These are phyloP conservation scores for Bellardia bayeri DNA, from an alignment of 2,888 invertebrate species.

Conservation along the genomic window DNA sequence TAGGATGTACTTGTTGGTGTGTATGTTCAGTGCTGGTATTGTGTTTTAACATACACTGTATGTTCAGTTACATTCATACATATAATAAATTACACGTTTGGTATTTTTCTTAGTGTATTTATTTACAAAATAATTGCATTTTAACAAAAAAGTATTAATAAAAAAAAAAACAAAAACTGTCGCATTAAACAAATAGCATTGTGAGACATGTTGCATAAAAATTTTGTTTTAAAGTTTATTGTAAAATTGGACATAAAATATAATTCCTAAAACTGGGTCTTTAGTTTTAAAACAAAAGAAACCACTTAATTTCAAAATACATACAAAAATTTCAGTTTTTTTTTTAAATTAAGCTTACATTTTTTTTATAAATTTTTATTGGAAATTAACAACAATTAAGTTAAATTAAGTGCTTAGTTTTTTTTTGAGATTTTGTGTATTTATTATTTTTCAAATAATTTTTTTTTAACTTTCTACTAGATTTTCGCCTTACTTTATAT, in stretches of 20 bases:
- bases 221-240: no score
- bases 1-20: background rate
- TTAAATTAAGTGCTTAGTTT: no score
- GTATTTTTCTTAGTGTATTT: background rate
- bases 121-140: background rate
- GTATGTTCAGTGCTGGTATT: no score
- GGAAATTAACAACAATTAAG: no score
- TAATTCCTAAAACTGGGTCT: background rate
- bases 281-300: background rate
- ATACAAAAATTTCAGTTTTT: background rate
- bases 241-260: background rate
- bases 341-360: background rate
- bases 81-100: background rate
- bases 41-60: background rate
- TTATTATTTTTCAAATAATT: no score
- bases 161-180: background rate
- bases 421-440: no score
- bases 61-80: background rate
- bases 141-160: background rate
- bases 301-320: no score
- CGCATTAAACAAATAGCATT: background rate
- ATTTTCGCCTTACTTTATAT: no score
- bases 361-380: no score
- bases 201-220: background rate
- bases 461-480: no score